Conservation (phyloP, 1,140 invertebrate genomes). For the Nebria ingens region DNA sequence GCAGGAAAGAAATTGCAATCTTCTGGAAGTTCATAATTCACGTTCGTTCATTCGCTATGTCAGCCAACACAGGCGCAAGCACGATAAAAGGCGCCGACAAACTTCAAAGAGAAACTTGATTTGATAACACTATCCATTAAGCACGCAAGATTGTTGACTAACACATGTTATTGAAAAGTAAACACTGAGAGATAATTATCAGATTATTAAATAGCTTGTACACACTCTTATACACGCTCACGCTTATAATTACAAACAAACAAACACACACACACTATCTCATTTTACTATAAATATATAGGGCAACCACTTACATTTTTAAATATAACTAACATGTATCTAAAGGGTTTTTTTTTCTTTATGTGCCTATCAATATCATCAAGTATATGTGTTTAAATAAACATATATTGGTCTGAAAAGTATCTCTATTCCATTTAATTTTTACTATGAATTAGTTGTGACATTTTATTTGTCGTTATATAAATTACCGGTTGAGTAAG, state of each 20-base stretch:
- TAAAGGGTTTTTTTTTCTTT: too few species aligned
- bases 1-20: background rate
- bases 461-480: too few species aligned
- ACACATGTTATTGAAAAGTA: constrained; percentile 19
- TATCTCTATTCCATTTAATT: too few species aligned
- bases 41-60: background rate
- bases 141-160: constrained; percentile 20
- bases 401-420: too few species aligned
- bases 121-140: constrained; percentile 25
- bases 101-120: constrained; percentile 18
- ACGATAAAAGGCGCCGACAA: constrained; percentile 15
- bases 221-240: background rate
- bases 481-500: too few species aligned
- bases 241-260: background rate
- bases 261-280: background rate
- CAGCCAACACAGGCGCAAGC: too few species aligned
- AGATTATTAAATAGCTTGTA: constrained; percentile 9
- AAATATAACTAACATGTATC: too few species aligned
- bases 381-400: too few species aligned
- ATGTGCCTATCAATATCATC: too few species aligned
- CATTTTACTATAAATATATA: too few species aligned
- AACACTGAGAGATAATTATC: constrained; percentile 7
- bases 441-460: too few species aligned
- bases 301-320: too few species aligned
- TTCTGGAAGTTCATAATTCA: constrained; percentile 7